A percentile compares a stretch with the other conserved stretches of the same genome.
phyloP scores from a whole-genome alignment of 2,797 vertebrate genomes.

The Macrochelys suwanniensis region DNA sequence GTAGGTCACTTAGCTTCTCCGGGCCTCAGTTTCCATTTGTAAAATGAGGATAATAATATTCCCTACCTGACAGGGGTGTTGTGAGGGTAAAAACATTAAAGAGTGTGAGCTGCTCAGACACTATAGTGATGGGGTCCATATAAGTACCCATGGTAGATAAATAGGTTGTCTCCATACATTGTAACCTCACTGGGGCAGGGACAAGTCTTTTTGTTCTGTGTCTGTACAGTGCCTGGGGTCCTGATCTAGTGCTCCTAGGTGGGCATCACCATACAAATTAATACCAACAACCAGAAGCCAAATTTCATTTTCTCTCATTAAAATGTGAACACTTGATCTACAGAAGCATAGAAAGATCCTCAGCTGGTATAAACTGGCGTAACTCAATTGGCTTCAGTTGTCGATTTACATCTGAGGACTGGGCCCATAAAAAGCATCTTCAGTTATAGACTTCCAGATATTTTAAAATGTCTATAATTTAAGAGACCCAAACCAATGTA shows the following conservation, averaged over 20 bases:
- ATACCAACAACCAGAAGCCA: not conserved
- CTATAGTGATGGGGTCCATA: not conserved
- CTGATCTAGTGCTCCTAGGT: not conserved
- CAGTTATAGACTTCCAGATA: not conserved
- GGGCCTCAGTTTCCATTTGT: not conserved
- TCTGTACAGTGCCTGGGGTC: not conserved
- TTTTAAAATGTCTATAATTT: not conserved
- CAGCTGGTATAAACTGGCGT: not conserved
- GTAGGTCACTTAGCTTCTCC: not conserved
- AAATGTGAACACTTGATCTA: conserved; percentile 22
- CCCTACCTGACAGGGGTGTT: not conserved
- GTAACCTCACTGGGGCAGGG: not conserved
- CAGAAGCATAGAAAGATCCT: not conserved
- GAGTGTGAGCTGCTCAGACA: not conserved
- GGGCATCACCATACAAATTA: not conserved
- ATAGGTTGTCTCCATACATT: not conserved
- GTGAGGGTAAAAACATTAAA: not conserved
- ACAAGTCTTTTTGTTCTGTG: not conserved
- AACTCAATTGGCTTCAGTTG: not conserved
- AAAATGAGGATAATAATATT: not conserved
- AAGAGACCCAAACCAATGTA: not conserved
- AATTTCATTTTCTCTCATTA: not conserved
- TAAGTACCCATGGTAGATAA: not conserved
- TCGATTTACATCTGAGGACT: not conserved
- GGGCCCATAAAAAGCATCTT: not conserved